These are phyloP conservation scores for Rhagophthalmus giganteus DNA, from an alignment of 2,888 invertebrate species.

Conservation along the genomic window DNA sequence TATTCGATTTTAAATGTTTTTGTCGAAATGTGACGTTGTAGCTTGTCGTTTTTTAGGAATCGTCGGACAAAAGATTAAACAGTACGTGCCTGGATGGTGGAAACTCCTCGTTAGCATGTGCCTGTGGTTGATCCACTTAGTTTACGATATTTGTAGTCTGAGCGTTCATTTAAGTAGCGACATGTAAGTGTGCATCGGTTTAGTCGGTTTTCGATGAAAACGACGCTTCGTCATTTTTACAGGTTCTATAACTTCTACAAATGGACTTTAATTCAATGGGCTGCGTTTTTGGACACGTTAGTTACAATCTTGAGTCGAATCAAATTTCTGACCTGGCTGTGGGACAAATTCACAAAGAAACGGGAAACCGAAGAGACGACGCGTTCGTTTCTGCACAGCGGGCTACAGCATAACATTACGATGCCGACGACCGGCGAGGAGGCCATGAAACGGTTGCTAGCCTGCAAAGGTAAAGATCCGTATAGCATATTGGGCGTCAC, in stretches of 20 bases:
- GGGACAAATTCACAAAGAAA: slow-evolving; percentile 51
- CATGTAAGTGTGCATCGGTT: slow-evolving; percentile 64
- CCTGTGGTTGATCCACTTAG: slow-evolving; percentile 76
- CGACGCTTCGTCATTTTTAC: too few species aligned
- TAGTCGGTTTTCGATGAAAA: too few species aligned
- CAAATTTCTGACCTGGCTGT: slow-evolving; percentile 49
- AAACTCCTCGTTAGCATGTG: slow-evolving; percentile 62
- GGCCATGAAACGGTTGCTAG: slow-evolving; percentile 89
- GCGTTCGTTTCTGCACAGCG: slow-evolving; percentile 57
- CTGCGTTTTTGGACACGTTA: slow-evolving; percentile 42
- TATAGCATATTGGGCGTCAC: slow-evolving; percentile 79
- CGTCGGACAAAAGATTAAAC: slow-evolving; percentile 55
- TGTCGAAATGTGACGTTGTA: too few species aligned
- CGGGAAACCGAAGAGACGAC: slow-evolving; percentile 54
- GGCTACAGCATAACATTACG: slow-evolving; percentile 72
- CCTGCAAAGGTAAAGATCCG: slow-evolving; percentile 94
- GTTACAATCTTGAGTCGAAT: slow-evolving; percentile 44
- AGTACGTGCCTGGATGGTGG: slow-evolving; percentile 61
- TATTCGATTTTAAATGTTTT: too few species aligned
- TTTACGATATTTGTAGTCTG: slow-evolving; percentile 79
- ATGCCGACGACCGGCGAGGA: slow-evolving; percentile 91
- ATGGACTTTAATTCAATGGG: slow-evolving; percentile 46
- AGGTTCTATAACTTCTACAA: slow-evolving; percentile 47
- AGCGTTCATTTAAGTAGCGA: slow-evolving; percentile 73
- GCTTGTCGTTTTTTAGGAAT: slow-evolving; percentile 50